phyloP scores from a whole-genome alignment of 2,113 vertebrate genomes.

The Leuciscus idus region DNA sequence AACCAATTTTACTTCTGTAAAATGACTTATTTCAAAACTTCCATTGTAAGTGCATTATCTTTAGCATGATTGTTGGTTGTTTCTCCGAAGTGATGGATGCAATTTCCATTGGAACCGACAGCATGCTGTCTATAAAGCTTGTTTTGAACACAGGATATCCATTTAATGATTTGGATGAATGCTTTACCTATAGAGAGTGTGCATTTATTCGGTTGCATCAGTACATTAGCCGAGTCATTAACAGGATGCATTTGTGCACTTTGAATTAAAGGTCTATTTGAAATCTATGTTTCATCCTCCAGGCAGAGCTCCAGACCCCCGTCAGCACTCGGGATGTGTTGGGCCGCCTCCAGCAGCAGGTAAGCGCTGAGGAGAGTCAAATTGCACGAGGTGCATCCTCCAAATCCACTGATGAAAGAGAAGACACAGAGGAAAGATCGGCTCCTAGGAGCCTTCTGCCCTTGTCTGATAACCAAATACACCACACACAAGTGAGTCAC shows the following conservation, averaged over 20 bases:
- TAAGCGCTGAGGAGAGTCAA: conserved; percentile 35
- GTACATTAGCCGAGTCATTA: conserved; percentile 5
- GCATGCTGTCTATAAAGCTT: background rate
- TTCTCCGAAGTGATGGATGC: background rate
- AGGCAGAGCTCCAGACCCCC: conserved; percentile 70
- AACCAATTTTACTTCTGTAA: background rate
- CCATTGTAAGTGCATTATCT: background rate
- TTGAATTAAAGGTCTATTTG: conserved; percentile 20
- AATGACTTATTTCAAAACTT: background rate
- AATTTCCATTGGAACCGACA: background rate
- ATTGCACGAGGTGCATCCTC: background rate
- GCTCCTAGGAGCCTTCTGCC: background rate
- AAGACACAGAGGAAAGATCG: background rate
- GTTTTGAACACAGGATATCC: conserved; percentile 5
- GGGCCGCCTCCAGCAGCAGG: conserved; percentile 71
- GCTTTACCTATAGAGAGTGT: background rate
- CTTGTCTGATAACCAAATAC: conserved; percentile 3
- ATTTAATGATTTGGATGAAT: conserved; percentile 7
- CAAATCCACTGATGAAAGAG: background rate
- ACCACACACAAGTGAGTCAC: conserved; percentile 38
- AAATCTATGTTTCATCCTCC: background rate
- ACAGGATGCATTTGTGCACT: conserved; percentile 17
- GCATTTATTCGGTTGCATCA: conserved; percentile 1
- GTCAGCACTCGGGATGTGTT: conserved; percentile 72
- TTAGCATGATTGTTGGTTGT: background rate